Evolutionary conservation across 2,113 vertebrate genomes (phyloP).

Genomic region (Tyrannus savana): DNA sequence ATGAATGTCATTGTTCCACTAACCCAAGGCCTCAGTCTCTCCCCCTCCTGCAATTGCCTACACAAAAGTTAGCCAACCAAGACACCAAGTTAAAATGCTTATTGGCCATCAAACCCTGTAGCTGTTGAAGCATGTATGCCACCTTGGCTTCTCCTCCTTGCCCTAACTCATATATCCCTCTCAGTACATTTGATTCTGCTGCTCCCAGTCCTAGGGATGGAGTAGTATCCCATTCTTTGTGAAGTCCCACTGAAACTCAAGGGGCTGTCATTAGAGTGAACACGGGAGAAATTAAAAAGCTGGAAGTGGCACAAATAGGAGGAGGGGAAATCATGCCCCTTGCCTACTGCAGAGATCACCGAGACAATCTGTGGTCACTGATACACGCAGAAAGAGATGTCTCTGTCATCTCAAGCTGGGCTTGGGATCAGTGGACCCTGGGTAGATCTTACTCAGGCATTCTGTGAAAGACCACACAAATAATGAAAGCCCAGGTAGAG

Average conservation of each 20-base stretch:
- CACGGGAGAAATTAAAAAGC: not conserved
- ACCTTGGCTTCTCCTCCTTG: not conserved
- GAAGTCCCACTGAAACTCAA: not conserved
- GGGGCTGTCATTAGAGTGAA: not conserved
- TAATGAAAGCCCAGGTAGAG: not conserved
- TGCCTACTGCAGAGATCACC: not conserved
- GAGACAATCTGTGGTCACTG: not conserved
- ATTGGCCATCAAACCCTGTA: not conserved
- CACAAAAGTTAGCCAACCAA: not conserved
- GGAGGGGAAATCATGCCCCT: not conserved
- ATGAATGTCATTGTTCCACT: not conserved
- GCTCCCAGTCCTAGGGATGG: accelerated
- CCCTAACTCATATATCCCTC: not conserved
- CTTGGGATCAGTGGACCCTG: not conserved
- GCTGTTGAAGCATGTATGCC: not conserved
- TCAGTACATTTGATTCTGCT: not conserved
- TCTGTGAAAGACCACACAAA: not conserved
- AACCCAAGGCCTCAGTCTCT: not conserved
- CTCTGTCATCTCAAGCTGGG: not conserved
- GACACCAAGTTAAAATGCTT: not conserved
- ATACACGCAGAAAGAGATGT: not conserved
- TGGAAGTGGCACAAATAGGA: not conserved
- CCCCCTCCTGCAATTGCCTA: not conserved
- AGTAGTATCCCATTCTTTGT: not conserved
- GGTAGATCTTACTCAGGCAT: not conserved